Evolutionary conservation across 2,797 vertebrate species (phyloP).

Genomic region (Selene dorsalis): DNA sequence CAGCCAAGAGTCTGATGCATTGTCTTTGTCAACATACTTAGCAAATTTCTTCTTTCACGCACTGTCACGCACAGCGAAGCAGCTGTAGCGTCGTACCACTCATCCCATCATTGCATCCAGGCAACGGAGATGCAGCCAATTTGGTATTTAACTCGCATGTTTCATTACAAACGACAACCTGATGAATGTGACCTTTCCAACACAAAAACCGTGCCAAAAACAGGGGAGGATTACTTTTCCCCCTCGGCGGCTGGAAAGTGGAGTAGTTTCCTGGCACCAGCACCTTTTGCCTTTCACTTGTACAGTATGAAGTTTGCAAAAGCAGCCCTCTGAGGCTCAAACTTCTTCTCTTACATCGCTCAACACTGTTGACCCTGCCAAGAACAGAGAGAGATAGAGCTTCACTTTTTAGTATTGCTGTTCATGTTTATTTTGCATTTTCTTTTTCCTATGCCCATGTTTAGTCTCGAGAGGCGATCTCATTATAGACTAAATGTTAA

Average conservation of each 20-base stretch:
- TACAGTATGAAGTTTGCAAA: slow-evolving; percentile 22
- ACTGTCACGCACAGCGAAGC: not conserved
- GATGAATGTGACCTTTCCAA: slow-evolving; percentile 61
- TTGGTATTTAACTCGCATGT: slow-evolving; percentile 48
- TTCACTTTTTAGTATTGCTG: slow-evolving; percentile 7
- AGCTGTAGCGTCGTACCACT: not conserved
- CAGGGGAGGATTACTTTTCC: slow-evolving; percentile 39
- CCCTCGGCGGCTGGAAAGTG: slow-evolving; percentile 24
- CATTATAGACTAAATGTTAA: slow-evolving; percentile 53
- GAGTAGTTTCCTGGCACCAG: slow-evolving; percentile 52
- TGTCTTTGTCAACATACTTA: not conserved
- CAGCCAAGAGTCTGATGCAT: not conserved
- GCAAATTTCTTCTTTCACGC: slow-evolving; percentile 18
- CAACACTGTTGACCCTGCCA: slow-evolving; percentile 30
- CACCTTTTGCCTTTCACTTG: slow-evolving; percentile 29
- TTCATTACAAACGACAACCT: slow-evolving; percentile 44
- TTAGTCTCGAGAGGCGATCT: slow-evolving; percentile 37
- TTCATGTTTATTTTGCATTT: slow-evolving; percentile 42
- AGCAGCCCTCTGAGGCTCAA: slow-evolving; percentile 26
- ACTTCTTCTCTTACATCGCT: slow-evolving; percentile 21
- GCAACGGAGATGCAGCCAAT: slow-evolving; percentile 1
- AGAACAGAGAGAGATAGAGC: slow-evolving; percentile 20
- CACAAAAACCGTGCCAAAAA: slow-evolving; percentile 44
- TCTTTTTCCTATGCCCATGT: slow-evolving; percentile 17
- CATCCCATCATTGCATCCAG: slow-evolving; percentile 1